phyloP scores from a whole-genome alignment of 64 coral and sea anemone genomes.

The Catalaphyllia jardinei region DNA sequence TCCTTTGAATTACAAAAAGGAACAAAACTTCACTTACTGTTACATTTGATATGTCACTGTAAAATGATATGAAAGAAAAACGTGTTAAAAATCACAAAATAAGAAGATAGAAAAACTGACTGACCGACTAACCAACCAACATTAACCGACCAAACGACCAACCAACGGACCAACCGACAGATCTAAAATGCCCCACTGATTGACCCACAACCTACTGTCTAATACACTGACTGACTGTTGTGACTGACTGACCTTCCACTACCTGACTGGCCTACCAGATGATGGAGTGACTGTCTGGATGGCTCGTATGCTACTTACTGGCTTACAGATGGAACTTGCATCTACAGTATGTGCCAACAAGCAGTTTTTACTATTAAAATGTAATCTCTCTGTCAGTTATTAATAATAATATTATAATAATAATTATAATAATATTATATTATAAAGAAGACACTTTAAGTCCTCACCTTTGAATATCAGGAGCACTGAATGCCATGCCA shows the following conservation, averaged over 20 bases:
- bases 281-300: background rate
- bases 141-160: background rate
- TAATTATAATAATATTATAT: too few species aligned
- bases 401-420: too few species aligned
- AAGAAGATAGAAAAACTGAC: background rate
- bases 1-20: background rate
- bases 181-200: background rate
- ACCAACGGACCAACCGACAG: background rate
- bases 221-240: background rate
- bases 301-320: too few species aligned
- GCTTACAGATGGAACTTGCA: too few species aligned
- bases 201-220: background rate
- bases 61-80: constrained; percentile 23
- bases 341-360: too few species aligned
- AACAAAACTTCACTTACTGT: constrained; percentile 53
- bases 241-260: background rate
- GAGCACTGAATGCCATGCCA: constrained; percentile 99
- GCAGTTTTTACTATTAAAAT: too few species aligned
- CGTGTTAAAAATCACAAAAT: background rate
- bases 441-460: background rate
- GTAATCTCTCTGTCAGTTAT: background rate
- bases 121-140: background rate
- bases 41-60: constrained; percentile 85
- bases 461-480: constrained; percentile 86
- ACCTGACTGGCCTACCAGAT: background rate